Base-by-base conservation (phyloP, 2,888 invertebrate genomes). In the Seladonia tumulorum region DNA sequence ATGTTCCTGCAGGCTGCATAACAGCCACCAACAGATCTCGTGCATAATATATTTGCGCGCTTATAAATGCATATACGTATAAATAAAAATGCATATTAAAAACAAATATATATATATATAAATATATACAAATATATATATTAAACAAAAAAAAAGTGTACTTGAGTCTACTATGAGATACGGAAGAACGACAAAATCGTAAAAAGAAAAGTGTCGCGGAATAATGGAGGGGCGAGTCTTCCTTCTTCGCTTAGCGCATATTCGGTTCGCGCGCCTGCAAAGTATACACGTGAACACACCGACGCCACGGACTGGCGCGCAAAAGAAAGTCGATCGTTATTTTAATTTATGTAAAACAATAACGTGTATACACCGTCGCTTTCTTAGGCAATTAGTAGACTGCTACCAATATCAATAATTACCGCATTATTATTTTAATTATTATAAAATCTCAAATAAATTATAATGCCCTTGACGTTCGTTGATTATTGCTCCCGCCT, bases 1-100 rank as follows among this genome's bases (percentile, higher is more conserved):
- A 94, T 94, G 94, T 94, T 94, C 94, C 94, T 94, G 93, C 92
- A 90, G 93, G 93, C 93, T 93, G 92, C 92, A 87, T 72, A 88
- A 91, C 92, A 91, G 93, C 93, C 90, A 92, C 87, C 87, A 90
- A 93, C 92, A 93, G 94, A 94, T 94, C 94, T 94, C 94, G 92
- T 93, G 93, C 93, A 93, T 93, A 92, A 92, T 90, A 91, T 90
- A 88, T 76, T 87, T 90, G 88, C 90, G 88, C 88, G 87, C 89
- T 89, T 91, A 88, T 87, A 88, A 87, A 87, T 89, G 82, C 81
- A 85, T 86, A 85, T 74, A 81, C 83, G 68, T 85, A 86, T 75
- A 85, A 78, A 82, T 87, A 84, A 81, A 73, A 60, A 75, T 79
- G 63, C 47, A 80, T 74, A 83, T 49, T 49, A 75, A 70, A 75